Conservation (phyloP, 1,140 invertebrate genomes). For the Ips nitidus region DNA sequence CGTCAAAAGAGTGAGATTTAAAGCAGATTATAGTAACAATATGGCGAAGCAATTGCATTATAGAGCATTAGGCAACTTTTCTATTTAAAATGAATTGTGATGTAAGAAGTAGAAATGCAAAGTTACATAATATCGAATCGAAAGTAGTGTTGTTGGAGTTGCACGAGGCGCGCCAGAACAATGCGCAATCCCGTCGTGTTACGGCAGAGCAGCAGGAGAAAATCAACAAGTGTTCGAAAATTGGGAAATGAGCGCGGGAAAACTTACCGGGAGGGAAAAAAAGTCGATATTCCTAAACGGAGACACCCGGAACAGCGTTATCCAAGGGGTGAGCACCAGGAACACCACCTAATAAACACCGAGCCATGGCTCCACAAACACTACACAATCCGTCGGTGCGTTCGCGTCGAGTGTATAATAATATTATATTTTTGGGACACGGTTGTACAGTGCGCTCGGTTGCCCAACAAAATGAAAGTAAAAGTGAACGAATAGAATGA, state of each 20-base stretch:
- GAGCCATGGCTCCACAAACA: conserved; percentile 47
- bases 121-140: conserved; percentile 42
- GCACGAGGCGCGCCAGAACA: conserved; percentile 45
- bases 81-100: conserved; percentile 35
- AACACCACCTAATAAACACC: conserved; percentile 40
- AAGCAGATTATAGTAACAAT: conserved; percentile 11
- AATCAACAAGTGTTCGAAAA: conserved; percentile 40
- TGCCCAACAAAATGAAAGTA: conserved; percentile 54
- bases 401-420: conserved; percentile 47
- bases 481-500: conserved; percentile 49
- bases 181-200: conserved; percentile 38
- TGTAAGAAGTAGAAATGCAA: conserved; percentile 44
- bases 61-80: conserved; percentile 22
- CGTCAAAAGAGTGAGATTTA: neutral
- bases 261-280: conserved; percentile 39
- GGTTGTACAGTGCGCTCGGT: conserved; percentile 45
- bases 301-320: conserved; percentile 28
- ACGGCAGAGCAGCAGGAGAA: conserved; percentile 18
- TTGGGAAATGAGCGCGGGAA: conserved; percentile 17
- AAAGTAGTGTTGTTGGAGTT: conserved; percentile 38
- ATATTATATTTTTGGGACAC: conserved; percentile 49
- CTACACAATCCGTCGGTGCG: conserved; percentile 37
- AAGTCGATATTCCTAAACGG: conserved; percentile 29
- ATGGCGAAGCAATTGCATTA: conserved; percentile 22
- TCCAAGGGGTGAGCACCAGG: conserved; percentile 43